These are phyloP conservation scores for Mustela nigripes DNA, from an alignment of 2,113 vertebrate genomes.

Conservation along the genomic window DNA sequence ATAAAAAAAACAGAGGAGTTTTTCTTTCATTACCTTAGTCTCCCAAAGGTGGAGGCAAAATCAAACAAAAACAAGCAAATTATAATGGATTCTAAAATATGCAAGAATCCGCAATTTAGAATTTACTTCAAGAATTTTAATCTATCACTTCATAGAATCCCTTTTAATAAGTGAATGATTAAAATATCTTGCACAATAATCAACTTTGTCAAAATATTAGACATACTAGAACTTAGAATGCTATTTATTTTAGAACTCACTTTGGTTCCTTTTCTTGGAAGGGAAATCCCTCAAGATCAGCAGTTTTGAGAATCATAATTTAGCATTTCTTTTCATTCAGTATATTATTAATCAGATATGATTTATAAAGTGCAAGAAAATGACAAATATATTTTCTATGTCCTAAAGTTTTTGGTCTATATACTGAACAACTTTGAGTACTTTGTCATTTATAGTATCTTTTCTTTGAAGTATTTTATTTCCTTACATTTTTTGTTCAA, in stretches of 20 bases:
- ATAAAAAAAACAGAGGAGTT: not conserved
- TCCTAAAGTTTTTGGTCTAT: not conserved
- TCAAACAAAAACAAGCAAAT: not conserved
- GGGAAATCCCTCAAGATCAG: not conserved
- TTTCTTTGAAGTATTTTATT: conserved; percentile 48
- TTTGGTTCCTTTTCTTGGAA: not conserved
- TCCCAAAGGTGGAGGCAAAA: not conserved
- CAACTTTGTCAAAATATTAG: not conserved
- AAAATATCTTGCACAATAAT: not conserved
- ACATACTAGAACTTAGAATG: not conserved
- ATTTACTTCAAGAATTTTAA: not conserved
- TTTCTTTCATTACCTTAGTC: not conserved
- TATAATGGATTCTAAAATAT: not conserved
- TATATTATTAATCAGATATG: not conserved
- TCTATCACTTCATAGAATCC: not conserved
- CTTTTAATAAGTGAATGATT: not conserved
- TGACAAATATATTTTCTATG: not conserved
- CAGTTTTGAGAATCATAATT: not conserved
- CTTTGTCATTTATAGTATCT: not conserved
- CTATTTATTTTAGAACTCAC: not conserved
- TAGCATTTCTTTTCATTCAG: not conserved
- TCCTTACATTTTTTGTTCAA: conserved; percentile 10
- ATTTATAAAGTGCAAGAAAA: not conserved
- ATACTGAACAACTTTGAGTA: not conserved
- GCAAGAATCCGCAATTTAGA: not conserved